A percentile compares a stretch with the other conserved stretches of the same genome.
phyloP scores from a whole-genome alignment of 2,113 vertebrate species.

The Embiotoca jacksoni region DNA sequence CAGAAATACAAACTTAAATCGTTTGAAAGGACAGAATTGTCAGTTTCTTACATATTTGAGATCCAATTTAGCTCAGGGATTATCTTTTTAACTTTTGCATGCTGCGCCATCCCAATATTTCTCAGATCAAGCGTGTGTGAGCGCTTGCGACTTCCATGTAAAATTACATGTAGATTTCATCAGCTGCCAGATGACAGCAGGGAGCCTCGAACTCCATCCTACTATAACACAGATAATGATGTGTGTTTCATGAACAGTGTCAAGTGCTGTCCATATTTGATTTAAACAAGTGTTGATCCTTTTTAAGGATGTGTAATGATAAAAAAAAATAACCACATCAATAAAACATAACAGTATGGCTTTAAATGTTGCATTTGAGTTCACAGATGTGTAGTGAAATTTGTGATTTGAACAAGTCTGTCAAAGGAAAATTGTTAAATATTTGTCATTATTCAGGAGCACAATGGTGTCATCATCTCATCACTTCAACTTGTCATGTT shows the following conservation, averaged over 20 bases:
- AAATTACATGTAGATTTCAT: slow-evolving; percentile 70
- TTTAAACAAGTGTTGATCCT: slow-evolving; percentile 15
- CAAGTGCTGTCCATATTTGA: slow-evolving; percentile 21
- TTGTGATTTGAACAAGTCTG: not conserved
- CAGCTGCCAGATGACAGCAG: slow-evolving; percentile 60
- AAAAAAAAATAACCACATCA: slow-evolving; percentile 10
- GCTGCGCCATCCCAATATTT: not conserved
- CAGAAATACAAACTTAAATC: not conserved
- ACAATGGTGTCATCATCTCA: not conserved
- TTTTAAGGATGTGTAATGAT: slow-evolving; percentile 6
- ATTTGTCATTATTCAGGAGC: not conserved
- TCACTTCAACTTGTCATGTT: slow-evolving; percentile 2
- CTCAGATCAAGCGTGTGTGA: not conserved
- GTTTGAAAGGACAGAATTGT: not conserved
- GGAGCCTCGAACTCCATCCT: slow-evolving; percentile 22
- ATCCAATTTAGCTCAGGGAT: not conserved
- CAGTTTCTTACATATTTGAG: not conserved
- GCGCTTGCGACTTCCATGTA: slow-evolving; percentile 27
- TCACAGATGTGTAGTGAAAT: not conserved
- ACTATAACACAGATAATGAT: slow-evolving; percentile 52
- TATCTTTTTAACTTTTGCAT: slow-evolving; percentile 2
- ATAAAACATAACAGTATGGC: not conserved
- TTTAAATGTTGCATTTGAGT: slow-evolving; percentile 7
- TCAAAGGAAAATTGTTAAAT: not conserved
- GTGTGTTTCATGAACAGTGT: slow-evolving; percentile 44